Percentiles rank a stretch among this genome's conserved stretches.
Conservation (phyloP, 2,797 vertebrate species). For the Galago senegalensis region DNA sequence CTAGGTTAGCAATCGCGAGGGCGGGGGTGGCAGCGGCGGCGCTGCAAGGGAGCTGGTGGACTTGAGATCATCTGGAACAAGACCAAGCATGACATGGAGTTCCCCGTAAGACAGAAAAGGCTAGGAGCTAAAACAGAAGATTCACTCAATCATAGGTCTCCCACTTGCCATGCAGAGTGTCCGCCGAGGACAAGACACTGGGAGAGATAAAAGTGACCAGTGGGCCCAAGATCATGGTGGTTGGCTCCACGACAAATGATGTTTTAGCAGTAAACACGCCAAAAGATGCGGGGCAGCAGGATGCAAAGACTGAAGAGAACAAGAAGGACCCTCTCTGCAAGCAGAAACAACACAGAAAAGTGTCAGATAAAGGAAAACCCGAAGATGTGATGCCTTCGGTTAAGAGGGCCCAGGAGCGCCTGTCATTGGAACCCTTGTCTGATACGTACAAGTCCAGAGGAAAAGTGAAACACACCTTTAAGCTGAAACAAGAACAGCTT, state of each 20-base stretch:
- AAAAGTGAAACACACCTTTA: slow-evolving; percentile 98
- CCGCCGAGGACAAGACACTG: slow-evolving; percentile 97
- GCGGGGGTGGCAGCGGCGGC: slow-evolving; percentile 81
- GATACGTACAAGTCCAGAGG: slow-evolving; percentile 99
- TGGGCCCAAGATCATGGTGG: slow-evolving; percentile 99
- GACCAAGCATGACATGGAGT: slow-evolving; percentile 98
- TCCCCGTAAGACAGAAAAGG: slow-evolving; percentile 95
- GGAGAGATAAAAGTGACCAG: slow-evolving; percentile 98
- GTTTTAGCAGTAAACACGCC: slow-evolving; percentile 98
- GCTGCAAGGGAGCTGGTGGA: slow-evolving; percentile 94
- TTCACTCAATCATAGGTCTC: slow-evolving; percentile 98
- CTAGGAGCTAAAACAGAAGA: slow-evolving; percentile 96
- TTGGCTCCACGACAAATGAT: slow-evolving; percentile 99
- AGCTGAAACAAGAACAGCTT: slow-evolving; percentile 99
- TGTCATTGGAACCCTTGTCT: slow-evolving; percentile 97
- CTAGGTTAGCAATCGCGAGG: slow-evolving; percentile 96
- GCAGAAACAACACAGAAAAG: slow-evolving; percentile 99
- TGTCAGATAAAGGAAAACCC: slow-evolving; percentile 99
- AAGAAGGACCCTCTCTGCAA: slow-evolving; percentile 99
- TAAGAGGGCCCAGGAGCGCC: slow-evolving; percentile 97
- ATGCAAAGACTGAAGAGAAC: slow-evolving; percentile 97
- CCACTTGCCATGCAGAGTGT: slow-evolving; percentile 99
- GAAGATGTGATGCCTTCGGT: slow-evolving; percentile 97
- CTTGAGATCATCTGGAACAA: slow-evolving; percentile 99
- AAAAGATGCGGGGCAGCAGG: slow-evolving; percentile 97